Percentiles rank a stretch among this genome's conserved stretches.
These are phyloP conservation scores for Orbicella faveolata DNA, from an alignment of 64 coral and sea anemone species.

Conservation along the genomic window DNA sequence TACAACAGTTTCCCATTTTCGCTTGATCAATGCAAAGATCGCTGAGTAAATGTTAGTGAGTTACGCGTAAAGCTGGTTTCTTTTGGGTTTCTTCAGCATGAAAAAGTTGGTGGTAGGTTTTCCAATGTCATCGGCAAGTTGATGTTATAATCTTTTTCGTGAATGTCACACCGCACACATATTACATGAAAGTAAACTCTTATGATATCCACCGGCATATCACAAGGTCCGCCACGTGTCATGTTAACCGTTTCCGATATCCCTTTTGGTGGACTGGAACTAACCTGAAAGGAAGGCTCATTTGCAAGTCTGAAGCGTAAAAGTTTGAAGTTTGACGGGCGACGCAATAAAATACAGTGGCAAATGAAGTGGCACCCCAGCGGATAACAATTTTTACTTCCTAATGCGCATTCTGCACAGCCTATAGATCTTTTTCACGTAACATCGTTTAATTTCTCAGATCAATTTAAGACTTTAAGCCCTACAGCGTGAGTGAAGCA, in stretches of 20 bases:
- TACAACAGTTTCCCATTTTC: constrained; percentile 19
- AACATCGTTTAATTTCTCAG: too few species aligned
- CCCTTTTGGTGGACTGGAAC: background rate
- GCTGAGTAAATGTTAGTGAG: background rate
- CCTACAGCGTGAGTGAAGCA: too few species aligned
- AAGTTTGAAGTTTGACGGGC: too few species aligned
- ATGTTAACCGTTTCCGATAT: too few species aligned
- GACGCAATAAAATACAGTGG: too few species aligned
- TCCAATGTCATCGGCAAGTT: background rate
- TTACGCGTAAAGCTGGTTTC: background rate
- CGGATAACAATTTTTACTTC: too few species aligned
- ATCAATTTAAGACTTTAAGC: too few species aligned
- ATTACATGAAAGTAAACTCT: too few species aligned
- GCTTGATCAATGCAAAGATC: background rate
- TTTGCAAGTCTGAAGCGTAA: background rate
- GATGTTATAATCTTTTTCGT: background rate
- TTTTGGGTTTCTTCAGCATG: background rate
- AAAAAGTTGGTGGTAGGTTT: background rate
- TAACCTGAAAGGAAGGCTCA: background rate
- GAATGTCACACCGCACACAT: background rate
- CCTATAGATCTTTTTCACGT: too few species aligned
- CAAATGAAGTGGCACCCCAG: too few species aligned
- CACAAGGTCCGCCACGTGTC: constrained; percentile 12
- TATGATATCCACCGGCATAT: too few species aligned
- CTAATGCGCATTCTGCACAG: too few species aligned